Evolutionary conservation across 2,888 invertebrate genomes (phyloP).

Genomic region (Lottia gigantea): DNA sequence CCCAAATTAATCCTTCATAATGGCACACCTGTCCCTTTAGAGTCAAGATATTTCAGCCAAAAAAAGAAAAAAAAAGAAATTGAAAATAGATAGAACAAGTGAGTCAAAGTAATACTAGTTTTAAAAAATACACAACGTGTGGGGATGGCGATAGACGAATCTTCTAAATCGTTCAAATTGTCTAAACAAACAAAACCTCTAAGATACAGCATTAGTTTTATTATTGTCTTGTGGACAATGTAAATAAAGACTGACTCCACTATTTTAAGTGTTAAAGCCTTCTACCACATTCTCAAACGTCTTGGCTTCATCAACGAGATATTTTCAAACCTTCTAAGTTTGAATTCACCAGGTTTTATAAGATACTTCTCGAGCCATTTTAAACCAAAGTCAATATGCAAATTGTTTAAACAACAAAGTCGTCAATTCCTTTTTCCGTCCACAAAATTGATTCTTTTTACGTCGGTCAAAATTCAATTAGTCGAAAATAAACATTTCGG

Average conservation of each 20-base stretch:
- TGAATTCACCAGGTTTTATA: not conserved
- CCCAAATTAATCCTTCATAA: too few species aligned
- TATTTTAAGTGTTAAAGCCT: not conserved
- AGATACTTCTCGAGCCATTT: not conserved
- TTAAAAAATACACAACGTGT: too few species aligned
- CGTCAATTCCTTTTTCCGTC: not conserved
- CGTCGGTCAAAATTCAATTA: not conserved
- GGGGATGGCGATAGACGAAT: too few species aligned
- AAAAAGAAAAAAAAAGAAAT: too few species aligned
- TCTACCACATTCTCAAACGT: not conserved
- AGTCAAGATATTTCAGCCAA: too few species aligned
- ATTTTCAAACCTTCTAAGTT: not conserved
- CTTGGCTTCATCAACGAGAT: not conserved
- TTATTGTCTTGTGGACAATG: slow-evolving; percentile 2
- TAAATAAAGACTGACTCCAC: not conserved
- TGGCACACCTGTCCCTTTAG: too few species aligned
- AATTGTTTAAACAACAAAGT: not conserved
- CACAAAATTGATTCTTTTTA: not conserved
- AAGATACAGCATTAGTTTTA: not conserved
- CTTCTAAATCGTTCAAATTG: too few species aligned
- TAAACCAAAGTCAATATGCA: not conserved
- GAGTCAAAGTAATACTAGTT: not conserved
- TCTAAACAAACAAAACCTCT: too few species aligned
- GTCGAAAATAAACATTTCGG: not conserved
- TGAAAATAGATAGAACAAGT: not conserved